Percentiles rank a stretch among this genome's conserved stretches.
These are phyloP conservation scores for Thamnaconus septentrionalis DNA, from an alignment of 2,113 vertebrate genomes.

Conservation along the genomic window DNA sequence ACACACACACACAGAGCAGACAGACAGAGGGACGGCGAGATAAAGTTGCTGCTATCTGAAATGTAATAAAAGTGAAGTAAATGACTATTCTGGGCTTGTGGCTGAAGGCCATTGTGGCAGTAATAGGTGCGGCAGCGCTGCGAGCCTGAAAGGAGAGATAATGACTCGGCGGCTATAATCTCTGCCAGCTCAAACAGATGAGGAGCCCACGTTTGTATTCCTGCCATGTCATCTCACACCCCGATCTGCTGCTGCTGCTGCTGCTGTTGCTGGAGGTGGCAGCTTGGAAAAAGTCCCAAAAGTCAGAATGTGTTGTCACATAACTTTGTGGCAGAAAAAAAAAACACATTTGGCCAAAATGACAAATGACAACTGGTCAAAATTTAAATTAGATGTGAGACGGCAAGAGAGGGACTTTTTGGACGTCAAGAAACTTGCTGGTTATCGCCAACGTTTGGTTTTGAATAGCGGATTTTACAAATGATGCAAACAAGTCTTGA, in stretches of 20 bases:
- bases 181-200: slow-evolving; percentile 50
- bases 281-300: slow-evolving; percentile 26
- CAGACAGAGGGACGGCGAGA: too few species aligned
- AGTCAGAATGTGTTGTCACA: too few species aligned
- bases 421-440: too few species aligned
- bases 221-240: slow-evolving; percentile 15
- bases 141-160: slow-evolving; percentile 50
- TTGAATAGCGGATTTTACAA: too few species aligned
- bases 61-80: slow-evolving; percentile 65
- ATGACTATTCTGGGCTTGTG: slow-evolving; percentile 51
- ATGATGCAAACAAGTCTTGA: too few species aligned
- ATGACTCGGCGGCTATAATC: slow-evolving; percentile 61
- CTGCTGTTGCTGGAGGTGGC: slow-evolving; percentile 16
- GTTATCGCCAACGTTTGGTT: too few species aligned
- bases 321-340: too few species aligned
- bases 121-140: slow-evolving; percentile 46
- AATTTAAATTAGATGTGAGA: too few species aligned
- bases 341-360: too few species aligned
- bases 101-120: slow-evolving; percentile 53
- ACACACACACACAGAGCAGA: too few species aligned
- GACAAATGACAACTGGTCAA: too few species aligned
- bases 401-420: too few species aligned
- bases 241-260: slow-evolving; percentile 5
- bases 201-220: slow-evolving; percentile 44
- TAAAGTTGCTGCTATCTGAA: slow-evolving; percentile 50